These are phyloP conservation scores for Anodontia alba DNA, from an alignment of 2,888 invertebrate species.

Conservation along the genomic window DNA sequence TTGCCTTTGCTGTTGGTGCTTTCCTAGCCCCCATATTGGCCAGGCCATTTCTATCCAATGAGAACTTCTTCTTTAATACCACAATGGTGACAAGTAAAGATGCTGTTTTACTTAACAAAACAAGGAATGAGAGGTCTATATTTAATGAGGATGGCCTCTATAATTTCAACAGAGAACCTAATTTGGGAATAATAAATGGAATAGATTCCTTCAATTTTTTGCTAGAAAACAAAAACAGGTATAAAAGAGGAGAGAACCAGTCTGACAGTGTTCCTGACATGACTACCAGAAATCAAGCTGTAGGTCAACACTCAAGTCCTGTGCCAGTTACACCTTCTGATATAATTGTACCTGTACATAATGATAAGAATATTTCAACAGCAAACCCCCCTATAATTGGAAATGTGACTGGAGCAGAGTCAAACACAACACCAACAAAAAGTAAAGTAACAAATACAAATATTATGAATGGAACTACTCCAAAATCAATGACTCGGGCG, in stretches of 20 bases:
- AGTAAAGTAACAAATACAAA: slow-evolving; percentile 1
- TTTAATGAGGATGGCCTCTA: neutral
- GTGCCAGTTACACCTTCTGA: too few species aligned
- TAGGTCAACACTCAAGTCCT: too few species aligned
- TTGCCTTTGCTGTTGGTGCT: slow-evolving; percentile 85
- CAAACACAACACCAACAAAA: neutral
- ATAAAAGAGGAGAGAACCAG: too few species aligned
- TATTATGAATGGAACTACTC: too few species aligned
- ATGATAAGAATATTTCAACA: too few species aligned
- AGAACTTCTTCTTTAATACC: neutral
- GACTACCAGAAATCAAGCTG: neutral
- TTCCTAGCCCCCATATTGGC: slow-evolving; percentile 85
- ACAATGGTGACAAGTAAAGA: neutral
- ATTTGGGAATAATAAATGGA: neutral
- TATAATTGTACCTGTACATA: too few species aligned
- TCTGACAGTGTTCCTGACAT: neutral
- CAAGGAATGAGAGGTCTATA: neutral
- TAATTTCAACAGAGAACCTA: neutral
- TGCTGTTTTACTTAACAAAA: slow-evolving; percentile 24
- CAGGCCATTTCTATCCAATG: slow-evolving; percentile 82
- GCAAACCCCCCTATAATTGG: too few species aligned
- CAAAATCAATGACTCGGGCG: slow-evolving; percentile 13
- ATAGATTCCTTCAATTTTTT: neutral
- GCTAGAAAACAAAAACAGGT: neutral
- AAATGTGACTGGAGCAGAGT: too few species aligned